Percentiles rank a stretch among this genome's conserved stretches.
Evolutionary conservation across 2,888 invertebrate genomes (phyloP).

Genomic region (Stomorhina lunata): DNA sequence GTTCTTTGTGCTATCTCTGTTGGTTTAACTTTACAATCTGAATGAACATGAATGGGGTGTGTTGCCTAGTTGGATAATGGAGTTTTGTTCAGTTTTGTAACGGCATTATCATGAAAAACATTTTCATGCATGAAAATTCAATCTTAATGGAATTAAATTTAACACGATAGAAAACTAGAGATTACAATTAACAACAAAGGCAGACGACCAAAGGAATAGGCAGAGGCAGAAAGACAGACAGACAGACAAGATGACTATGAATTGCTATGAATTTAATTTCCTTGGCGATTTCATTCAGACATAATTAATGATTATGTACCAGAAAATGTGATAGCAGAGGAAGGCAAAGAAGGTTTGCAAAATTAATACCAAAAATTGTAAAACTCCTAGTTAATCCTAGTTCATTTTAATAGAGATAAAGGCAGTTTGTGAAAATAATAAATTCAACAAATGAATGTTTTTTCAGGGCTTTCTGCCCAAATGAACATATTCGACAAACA

Average conservation of each 20-base stretch:
- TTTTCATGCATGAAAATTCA: slow-evolving; percentile 44
- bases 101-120: not conserved
- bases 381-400: too few species aligned
- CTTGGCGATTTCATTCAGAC: slow-evolving; percentile 15
- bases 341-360: not conserved
- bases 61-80: not conserved
- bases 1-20: not conserved
- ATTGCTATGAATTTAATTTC: slow-evolving; percentile 50
- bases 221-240: not conserved
- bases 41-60: not conserved
- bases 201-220: too few species aligned
- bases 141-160: slow-evolving; percentile 57
- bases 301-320: slow-evolving; percentile 42
- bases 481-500: too few species aligned
- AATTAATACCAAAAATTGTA: not conserved
- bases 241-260: not conserved
- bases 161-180: slow-evolving; percentile 32
- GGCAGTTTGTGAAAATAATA: too few species aligned
- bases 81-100: not conserved
- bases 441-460: too few species aligned
- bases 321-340: not conserved
- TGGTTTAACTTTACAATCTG: not conserved
- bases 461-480: too few species aligned
- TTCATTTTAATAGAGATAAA: too few species aligned
- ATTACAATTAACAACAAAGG: slow-evolving; percentile 10